A percentile compares a stretch with the other conserved stretches of the same genome.
phyloP scores from a whole-genome alignment of 2,113 vertebrate species.

The Dicerorhinus sumatrensis region DNA sequence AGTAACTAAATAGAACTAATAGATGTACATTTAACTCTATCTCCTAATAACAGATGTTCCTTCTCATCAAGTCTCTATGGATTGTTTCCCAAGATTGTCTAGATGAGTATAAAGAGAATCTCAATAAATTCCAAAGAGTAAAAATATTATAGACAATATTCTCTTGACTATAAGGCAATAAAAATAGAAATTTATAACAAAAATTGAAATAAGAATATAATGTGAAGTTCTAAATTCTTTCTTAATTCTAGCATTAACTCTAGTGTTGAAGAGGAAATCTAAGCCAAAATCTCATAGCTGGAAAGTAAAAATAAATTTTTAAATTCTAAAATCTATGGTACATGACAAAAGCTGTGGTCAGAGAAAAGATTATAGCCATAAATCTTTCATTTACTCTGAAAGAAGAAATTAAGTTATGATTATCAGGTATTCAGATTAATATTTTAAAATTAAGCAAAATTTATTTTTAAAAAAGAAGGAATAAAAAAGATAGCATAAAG shows the following conservation, averaged over 20 bases:
- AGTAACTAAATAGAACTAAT: background rate
- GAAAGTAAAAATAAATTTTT: background rate
- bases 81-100: background rate
- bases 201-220: background rate
- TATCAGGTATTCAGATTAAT: background rate
- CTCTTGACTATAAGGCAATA: background rate
- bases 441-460: background rate
- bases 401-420: background rate
- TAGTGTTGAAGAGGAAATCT: background rate
- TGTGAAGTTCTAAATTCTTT: background rate
- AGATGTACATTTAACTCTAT: background rate
- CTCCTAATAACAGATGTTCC: background rate
- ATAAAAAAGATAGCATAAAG: background rate
- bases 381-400: background rate
- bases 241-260: background rate
- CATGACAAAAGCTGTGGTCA: background rate
- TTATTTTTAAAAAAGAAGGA: background rate
- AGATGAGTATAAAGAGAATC: background rate
- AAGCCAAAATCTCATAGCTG: background rate
- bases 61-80: background rate
- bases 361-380: background rate
- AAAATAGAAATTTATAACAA: background rate
- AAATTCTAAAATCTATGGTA: background rate
- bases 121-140: background rate
- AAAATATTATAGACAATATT: background rate